Evolutionary conservation across 2,888 invertebrate species (phyloP).

Genomic region (Monoplex corrugatus): DNA sequence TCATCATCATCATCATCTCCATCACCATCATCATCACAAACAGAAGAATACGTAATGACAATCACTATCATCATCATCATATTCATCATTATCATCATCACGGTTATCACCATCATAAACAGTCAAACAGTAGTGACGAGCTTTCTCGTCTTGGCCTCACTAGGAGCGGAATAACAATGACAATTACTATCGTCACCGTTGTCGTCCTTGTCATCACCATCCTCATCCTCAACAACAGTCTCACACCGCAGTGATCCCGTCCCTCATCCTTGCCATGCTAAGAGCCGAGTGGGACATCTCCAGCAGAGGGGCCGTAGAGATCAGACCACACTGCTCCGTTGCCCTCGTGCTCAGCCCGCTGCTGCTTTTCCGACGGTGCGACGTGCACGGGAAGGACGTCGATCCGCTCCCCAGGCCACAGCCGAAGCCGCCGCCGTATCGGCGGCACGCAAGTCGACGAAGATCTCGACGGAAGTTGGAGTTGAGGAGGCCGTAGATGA

Average conservation of each 20-base stretch:
- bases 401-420: neutral
- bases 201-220: neutral
- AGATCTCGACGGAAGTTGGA: slow-evolving; percentile 62
- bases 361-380: neutral
- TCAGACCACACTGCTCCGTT: slow-evolving; percentile 50
- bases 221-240: neutral
- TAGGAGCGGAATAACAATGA: too few species aligned
- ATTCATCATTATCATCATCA: too few species aligned
- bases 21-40: too few species aligned
- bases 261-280: neutral
- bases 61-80: too few species aligned
- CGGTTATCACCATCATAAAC: too few species aligned
- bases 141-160: neutral
- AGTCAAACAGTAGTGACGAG: too few species aligned
- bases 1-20: too few species aligned
- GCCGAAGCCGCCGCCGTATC: neutral
- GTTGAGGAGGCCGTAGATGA: slow-evolving; percentile 74
- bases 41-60: too few species aligned
- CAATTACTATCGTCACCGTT: too few species aligned
- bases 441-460: slow-evolving; percentile 39
- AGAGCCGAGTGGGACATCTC: slow-evolving; percentile 45
- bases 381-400: neutral
- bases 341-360: slow-evolving; percentile 31
- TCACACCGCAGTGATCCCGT: slow-evolving; percentile 43
- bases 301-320: slow-evolving; percentile 39